Conservation (phyloP, 2,113 vertebrate genomes). For the Rutilus rutilus region DNA sequence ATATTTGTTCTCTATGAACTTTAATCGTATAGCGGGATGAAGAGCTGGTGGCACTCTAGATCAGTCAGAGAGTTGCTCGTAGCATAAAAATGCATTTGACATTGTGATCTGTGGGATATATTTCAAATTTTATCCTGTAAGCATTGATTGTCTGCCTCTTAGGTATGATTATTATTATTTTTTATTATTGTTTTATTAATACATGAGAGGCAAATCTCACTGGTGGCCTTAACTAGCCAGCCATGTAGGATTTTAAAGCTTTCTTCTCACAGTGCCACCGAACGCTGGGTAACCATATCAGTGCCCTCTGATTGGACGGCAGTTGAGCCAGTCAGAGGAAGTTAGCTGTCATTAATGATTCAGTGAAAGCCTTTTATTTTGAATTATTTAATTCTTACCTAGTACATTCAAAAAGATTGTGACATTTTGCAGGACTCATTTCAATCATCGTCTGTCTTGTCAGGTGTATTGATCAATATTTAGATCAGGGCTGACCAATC, state of each 20-base stretch:
- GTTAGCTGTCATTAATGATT: conserved; percentile 39
- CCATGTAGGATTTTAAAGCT: conserved; percentile 43
- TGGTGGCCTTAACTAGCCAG: conserved; percentile 49
- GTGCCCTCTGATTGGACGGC: conserved; percentile 38
- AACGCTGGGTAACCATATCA: conserved; percentile 31
- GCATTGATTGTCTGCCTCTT: conserved; percentile 51
- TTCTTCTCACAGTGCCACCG: conserved; percentile 14
- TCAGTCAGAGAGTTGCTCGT: conserved; percentile 29
- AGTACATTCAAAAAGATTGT: conserved; percentile 41
- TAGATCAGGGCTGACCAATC: conserved; percentile 37
- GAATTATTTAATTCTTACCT: conserved; percentile 40
- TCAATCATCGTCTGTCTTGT: conserved; percentile 49
- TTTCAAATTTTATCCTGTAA: conserved; percentile 44
- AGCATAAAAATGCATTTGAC: conserved; percentile 50
- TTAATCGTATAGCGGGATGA: conserved; percentile 33
- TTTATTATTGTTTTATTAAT: conserved; percentile 39
- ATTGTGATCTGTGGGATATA: conserved; percentile 34
- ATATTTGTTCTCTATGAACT: conserved; percentile 54
- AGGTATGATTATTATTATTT: conserved; percentile 20
- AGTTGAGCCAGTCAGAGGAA: conserved; percentile 42
- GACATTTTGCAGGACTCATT: conserved; percentile 52
- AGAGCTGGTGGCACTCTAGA: conserved; percentile 14
- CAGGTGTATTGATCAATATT: conserved; percentile 32
- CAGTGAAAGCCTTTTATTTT: conserved; percentile 52
- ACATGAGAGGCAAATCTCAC: conserved; percentile 25